Evolutionary conservation across 2,888 invertebrate genomes (phyloP).

Genomic region (Pandemis cinnamomeana): DNA sequence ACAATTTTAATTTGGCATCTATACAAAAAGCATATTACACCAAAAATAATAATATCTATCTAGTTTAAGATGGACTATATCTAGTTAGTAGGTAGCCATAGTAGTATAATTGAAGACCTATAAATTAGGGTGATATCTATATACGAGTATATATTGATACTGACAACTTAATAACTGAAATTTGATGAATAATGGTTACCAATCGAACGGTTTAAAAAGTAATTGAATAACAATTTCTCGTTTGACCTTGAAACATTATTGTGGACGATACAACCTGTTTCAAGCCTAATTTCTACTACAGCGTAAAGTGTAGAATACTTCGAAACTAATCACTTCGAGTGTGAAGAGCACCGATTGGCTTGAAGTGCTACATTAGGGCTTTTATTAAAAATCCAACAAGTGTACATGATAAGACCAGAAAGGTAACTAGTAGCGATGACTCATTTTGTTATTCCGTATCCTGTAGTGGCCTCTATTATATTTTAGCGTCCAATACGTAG

Average conservation of each 20-base stretch:
- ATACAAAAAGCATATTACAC: too few relatives aligned
- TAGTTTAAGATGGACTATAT: too few relatives aligned
- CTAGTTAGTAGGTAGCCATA: too few relatives aligned
- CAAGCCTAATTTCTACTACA: neutral
- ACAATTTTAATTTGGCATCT: too few relatives aligned
- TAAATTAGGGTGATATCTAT: too few relatives aligned
- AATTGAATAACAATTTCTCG: neutral
- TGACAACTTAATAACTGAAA: too few relatives aligned
- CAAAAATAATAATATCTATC: too few relatives aligned
- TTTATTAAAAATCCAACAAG: neutral
- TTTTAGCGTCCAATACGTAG: too few relatives aligned
- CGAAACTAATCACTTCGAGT: neutral
- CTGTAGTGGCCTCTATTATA: neutral
- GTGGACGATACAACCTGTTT: neutral
- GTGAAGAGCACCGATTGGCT: neutral
- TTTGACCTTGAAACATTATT: neutral
- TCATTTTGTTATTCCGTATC: neutral
- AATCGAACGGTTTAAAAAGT: neutral
- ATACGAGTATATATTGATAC: too few relatives aligned
- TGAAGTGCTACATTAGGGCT: conserved; percentile 1
- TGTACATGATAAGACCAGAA: neutral
- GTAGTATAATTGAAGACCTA: too few relatives aligned
- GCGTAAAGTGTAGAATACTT: neutral
- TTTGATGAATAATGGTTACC: too few relatives aligned
- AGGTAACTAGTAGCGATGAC: neutral